Evolutionary conservation across 2,797 vertebrate species (phyloP), one percentile per base, ranked within the genome.

Genomic region (Alca torda): DNA sequence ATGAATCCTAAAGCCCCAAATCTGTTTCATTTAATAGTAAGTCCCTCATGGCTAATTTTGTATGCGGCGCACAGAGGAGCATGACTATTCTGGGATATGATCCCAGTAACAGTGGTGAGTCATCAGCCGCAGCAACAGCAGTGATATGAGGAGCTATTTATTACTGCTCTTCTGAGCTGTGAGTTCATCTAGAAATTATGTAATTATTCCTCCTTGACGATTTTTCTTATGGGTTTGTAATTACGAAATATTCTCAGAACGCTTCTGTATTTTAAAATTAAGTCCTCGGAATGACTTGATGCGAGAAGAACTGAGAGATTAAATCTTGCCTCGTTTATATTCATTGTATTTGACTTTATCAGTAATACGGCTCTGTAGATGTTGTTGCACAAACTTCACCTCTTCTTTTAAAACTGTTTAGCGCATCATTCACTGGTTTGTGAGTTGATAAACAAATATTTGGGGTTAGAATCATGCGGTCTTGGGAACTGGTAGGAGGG

Each of bases 201-300:
- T 97, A 98, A 98, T 98, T 98, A 97, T 98, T 98, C 97, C 98
- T 98, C 96, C 97, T 97, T 97, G 97, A 97, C 98, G 96, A 13
- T 84, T 97, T 96, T 95, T 97, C 96, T 97, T 94, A 97, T 93
- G 97, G 96, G 90, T 96, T 98, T 97, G 86, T 97, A 98, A 98
- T 98, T 98, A 94, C 87, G 93, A 97, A 97, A 97, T 95, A 94
- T 90, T 94, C 94, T 81, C 93, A 21, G 89, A 96, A 57, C 91
- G 51, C 93, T 96, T 96, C 88, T 70, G 85, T 86, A 70, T 94
- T 94, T 96, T 87, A 74, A 95, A 92, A 97, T 97, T 79, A 97
- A 97, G 82, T 96, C 95, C 94, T 97, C 31, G 77, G 84, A 70
- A 76, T 86, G 87, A 61, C 20, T 93, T 85, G 1, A 50, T 68